Conservation (phyloP, 2,797 vertebrate genomes). For the Oryzias sinensis region DNA sequence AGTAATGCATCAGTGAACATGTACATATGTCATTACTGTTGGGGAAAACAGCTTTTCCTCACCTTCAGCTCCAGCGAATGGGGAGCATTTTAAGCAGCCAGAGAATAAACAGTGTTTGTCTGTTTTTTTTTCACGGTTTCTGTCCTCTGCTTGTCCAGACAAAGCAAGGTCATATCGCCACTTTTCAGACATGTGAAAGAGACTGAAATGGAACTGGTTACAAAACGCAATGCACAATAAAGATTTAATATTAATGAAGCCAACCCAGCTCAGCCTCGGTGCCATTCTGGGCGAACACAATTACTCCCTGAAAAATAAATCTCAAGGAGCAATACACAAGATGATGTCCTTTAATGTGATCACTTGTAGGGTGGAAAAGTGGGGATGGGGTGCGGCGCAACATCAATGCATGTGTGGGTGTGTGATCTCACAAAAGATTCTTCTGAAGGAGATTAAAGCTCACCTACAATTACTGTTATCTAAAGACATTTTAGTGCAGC, state of each 20-base stretch:
- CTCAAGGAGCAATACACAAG: conserved; percentile 6
- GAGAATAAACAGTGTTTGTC: neutral
- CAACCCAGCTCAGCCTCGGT: conserved; percentile 4
- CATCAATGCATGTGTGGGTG: conserved; percentile 2
- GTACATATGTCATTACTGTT: neutral
- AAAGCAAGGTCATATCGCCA: conserved; percentile 32
- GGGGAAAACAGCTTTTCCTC: neutral
- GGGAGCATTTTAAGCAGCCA: conserved; percentile 9
- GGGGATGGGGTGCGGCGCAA: neutral
- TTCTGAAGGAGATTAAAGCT: conserved; percentile 35
- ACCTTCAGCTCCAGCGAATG: neutral
- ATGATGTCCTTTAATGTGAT: conserved; percentile 15
- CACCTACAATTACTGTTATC: conserved; percentile 36
- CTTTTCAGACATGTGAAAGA: conserved; percentile 13
- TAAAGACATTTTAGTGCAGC: conserved; percentile 34
- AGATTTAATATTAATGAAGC: conserved; percentile 34
- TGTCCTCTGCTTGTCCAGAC: conserved; percentile 15
- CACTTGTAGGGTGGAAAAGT: neutral
- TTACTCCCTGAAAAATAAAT: conserved; percentile 27
- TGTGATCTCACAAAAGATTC: conserved; percentile 20
- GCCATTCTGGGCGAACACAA: conserved; percentile 10
- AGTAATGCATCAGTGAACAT: conserved; percentile 6
- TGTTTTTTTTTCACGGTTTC: neutral
- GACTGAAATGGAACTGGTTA: conserved; percentile 7
- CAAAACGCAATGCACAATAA: conserved; percentile 38